Base-by-base conservation (phyloP, 2,888 invertebrate species). In the Crematogaster levior region DNA sequence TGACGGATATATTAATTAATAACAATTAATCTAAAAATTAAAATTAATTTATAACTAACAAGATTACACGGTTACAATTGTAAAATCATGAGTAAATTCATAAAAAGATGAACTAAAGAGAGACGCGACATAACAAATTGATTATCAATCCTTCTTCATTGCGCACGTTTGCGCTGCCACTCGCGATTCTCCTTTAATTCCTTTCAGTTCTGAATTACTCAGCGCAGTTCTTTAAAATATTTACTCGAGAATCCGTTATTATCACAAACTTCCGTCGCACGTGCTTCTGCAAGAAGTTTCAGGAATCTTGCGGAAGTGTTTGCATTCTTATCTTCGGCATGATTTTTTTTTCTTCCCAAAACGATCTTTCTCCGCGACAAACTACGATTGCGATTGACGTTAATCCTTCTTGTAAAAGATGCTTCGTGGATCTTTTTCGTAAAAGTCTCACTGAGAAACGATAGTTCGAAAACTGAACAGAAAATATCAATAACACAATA, bases 211-310 rank as follows among this genome's bases (percentile, higher is more conserved):
- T 9, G 37, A 51, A 48, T 51, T 74, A 74, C 7, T 37, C 27
- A 53, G 24, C 9, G n/a, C 5, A 7, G 61, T 74, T 65, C 12
- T 37, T 51, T 15, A 24, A 30, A 63, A 65, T 37, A 65, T 68
- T 77, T 53, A 1, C 12, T 72, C 37, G 7, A 30, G 4, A 40
- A 66, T 40, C 30, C 30, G 12, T 56, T 21, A 51, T 51, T 21
- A 21, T 56, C 30, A 0, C 10, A 66, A 53, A n/a, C 6, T 66
- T 5, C 21, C 30, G 12, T 56, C 10, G 34, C 51, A 40, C 65
- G 18, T 51, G 12, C n/a, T 51, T 65, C 15, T 18, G 6, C 9
- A 24, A 21, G 7, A 34, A 63, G 1, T 3, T n/a, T 37, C 5
- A n/a, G 12, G 15, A 75, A 18, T 68, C 12, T 15, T 12, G 21